Evolutionary conservation across 2,797 vertebrate genomes (phyloP).

Genomic region (Enteromius argenteus): DNA sequence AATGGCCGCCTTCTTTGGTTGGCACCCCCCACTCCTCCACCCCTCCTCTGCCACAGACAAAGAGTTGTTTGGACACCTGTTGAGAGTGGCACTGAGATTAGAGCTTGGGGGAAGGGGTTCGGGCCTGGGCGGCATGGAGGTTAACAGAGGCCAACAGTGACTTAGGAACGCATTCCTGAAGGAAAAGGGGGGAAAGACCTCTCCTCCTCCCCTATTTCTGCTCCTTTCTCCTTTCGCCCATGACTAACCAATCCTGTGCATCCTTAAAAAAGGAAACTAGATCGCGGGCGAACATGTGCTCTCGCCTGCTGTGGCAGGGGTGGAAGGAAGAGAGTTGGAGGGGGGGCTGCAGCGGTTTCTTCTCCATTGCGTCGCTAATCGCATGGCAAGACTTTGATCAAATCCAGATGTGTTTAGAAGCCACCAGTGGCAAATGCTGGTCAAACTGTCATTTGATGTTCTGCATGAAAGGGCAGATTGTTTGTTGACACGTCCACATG

Average conservation of each 20-base stretch:
- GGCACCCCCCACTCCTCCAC: constrained; percentile 68
- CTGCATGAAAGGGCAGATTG: constrained; percentile 30
- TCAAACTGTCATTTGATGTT: constrained; percentile 35
- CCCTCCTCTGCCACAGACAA: constrained; percentile 81
- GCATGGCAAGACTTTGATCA: constrained; percentile 41
- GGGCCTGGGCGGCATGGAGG: constrained; percentile 66
- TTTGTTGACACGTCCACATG: constrained; percentile 23
- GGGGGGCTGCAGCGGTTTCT: not conserved
- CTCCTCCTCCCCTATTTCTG: constrained; percentile 12
- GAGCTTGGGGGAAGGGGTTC: constrained; percentile 70
- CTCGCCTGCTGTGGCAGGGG: constrained; percentile 60
- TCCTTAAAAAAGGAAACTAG: constrained; percentile 67
- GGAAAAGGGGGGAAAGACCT: constrained; percentile 70
- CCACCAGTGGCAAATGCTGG: constrained; percentile 30
- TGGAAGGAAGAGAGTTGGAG: constrained; percentile 49
- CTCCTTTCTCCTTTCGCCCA: constrained; percentile 38
- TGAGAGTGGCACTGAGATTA: constrained; percentile 85
- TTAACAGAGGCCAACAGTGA: constrained; percentile 84
- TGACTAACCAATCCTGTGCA: constrained; percentile 50
- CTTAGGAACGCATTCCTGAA: constrained; percentile 84
- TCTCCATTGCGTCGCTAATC: constrained; percentile 13
- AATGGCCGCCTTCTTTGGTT: constrained; percentile 81
- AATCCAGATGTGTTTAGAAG: constrained; percentile 43
- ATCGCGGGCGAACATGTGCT: constrained; percentile 65
- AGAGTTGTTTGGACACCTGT: constrained; percentile 93